Base-by-base conservation (phyloP, 2,888 invertebrate genomes). In the Seira musarum region DNA sequence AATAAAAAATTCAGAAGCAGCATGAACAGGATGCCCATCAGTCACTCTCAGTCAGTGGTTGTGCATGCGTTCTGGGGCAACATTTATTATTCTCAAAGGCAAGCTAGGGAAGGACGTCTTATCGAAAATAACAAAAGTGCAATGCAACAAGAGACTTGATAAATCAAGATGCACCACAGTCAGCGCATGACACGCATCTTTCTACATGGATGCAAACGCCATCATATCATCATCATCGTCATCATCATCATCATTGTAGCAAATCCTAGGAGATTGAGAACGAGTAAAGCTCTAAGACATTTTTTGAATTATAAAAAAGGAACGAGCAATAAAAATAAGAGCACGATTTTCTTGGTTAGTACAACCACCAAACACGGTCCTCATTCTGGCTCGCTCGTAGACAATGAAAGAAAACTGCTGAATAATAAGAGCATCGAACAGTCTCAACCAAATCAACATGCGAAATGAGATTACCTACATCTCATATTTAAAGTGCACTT, bases 161-260 rank as follows among this genome's bases (percentile, higher is more conserved):
- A 77, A 77, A 77, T 77, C 77, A 71, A 77, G 77, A 77, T 77
- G 70, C 77, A 77, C 69, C 76, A 21, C 71, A 77, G 57, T 70
- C 76, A 64, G 70, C 70, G 25, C 77, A 77, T 76, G 76, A 76
- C 30, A 30, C 76, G 64, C 40, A 40, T 65, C 53, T 65, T 57
- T 35, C 19, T 49, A 67, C 21, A 24, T 35, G 30, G 30, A 30
- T 30, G 30, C 30, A 30, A 30, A 30, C 2, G 30, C 2, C 30
- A 30, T 30, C 30, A 30, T 30, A 30, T 30, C 30, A 30, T 30
- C 30, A 30, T 30, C 30, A 30, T 30, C n/a, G n/a, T n/a, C n/a
- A 30, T 30, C 8, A 30, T 30, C 30, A 30, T 30, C n/a, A n/a
- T n/a, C n/a, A n/a, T n/a, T n/a, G 30, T 5, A 30, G 8, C 2